Evolutionary conservation across 2,113 vertebrate species (phyloP), one percentile per base, ranked within the genome.

Genomic region (Cephalophus harveyi): DNA sequence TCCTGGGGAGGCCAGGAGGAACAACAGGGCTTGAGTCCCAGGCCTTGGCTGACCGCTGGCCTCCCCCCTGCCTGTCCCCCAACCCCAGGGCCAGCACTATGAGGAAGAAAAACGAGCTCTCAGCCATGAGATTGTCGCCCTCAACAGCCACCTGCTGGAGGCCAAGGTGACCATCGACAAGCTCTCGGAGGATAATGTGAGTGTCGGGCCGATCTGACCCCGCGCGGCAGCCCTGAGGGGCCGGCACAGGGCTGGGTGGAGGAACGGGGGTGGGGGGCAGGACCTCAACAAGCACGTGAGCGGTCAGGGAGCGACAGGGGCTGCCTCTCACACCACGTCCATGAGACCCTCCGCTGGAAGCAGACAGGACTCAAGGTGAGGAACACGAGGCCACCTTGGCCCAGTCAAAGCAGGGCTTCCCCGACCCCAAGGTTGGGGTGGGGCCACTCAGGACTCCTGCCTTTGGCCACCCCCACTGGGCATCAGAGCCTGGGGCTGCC

Each of bases 121-220:
- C 97, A 99, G 99, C 97, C 99, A 99, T 19, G 99, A 99, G 99
- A 99, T 99, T 85, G 99, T 99, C 36, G 99, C 99, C 93, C 99
- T 99, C 97, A 99, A 99, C 98, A 99, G 99, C 98, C 99, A 99
- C 98, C 99, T 99, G 97, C 99, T 99, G 99, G 99, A 99, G 98
- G 99, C 99, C 81, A 99, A 99, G 98, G 99, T 99, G 98, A 99
- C 99, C 30, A 99, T 99, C 82, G 99, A 99, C 98, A 99, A 99
- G 98, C 99, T 99, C 94, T 99, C 99, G 78, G 99, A 99, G 98
- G 99, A 99, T 98, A 99, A 99, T 21, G 99, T 99, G 99, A 99
- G 99, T 99, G 74, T 52, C 0, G 0, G 0, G 30, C 71, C 6
- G 0, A 6, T 6, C 52, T 23, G 59, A 33, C 78, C 64, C 36